Conservation (phyloP, 2,888 invertebrate species). For the Luperina testacea region DNA sequence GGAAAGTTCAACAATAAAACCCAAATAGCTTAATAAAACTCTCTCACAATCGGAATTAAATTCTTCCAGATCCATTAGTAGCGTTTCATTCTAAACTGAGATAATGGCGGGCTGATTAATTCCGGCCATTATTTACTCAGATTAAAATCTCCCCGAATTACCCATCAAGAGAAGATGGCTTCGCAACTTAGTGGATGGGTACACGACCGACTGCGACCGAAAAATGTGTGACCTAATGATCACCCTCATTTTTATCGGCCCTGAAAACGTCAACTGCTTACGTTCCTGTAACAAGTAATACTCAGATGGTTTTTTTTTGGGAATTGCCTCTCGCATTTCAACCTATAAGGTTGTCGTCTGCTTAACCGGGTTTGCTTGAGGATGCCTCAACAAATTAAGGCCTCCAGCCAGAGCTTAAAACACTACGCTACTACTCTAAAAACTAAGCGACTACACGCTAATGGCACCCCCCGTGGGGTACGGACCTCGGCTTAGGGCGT, state of each 20-base stretch:
- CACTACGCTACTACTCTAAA: too few relatives aligned
- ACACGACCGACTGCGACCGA: neutral
- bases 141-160: conserved; percentile 68
- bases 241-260: neutral
- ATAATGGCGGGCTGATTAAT: conserved; percentile 71
- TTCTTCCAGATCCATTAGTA: conserved; percentile 52
- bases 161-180: conserved; percentile 52
- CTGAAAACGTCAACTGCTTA: neutral
- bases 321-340: too few relatives aligned
- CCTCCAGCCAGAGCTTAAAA: too few relatives aligned
- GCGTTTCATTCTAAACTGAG: conserved; percentile 52
- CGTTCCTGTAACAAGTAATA: neutral
- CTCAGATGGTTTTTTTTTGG: too few relatives aligned
- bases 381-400: too few relatives aligned
- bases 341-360: too few relatives aligned
- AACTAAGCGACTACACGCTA: too few relatives aligned
- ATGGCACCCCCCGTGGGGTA: too few relatives aligned
- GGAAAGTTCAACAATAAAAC: neutral
- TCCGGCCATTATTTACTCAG: conserved; percentile 70
- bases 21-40: conserved; percentile 11
- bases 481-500: too few relatives aligned
- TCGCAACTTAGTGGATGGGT: conserved; percentile 2
- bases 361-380: too few relatives aligned
- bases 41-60: conserved; percentile 31
- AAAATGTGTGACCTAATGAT: too few relatives aligned